Percentiles rank a stretch among this genome's conserved stretches.
Conservation (phyloP, 1,140 invertebrate genomes). For the Bombus balteatus region DNA sequence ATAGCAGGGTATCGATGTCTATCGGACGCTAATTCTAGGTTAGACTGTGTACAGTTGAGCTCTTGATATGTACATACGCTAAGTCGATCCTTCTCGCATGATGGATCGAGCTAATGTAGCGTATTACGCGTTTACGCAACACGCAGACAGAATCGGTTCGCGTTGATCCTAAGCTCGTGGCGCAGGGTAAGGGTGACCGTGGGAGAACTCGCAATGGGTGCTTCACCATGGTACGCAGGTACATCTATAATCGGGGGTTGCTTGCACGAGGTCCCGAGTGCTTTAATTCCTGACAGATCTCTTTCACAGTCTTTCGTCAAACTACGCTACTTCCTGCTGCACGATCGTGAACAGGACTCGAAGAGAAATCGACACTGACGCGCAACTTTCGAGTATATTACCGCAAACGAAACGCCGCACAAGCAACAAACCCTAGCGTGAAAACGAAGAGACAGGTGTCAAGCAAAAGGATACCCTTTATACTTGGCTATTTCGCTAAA, state of each 20-base stretch:
- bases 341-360: background rate
- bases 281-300: slow-evolving; percentile 7
- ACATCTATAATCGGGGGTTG: slow-evolving; percentile 20
- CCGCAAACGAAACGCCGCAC: background rate
- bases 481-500: background rate
- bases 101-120: slow-evolving; percentile 78
- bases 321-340: background rate
- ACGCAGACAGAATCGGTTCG: slow-evolving; percentile 67
- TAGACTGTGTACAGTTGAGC: slow-evolving; percentile 39
- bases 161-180: slow-evolving; percentile 76
- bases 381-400: background rate
- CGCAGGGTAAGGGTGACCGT: slow-evolving; percentile 73
- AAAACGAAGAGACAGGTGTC: slow-evolving; percentile 14
- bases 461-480: background rate
- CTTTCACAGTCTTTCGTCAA: background rate
- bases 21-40: slow-evolving; percentile 44
- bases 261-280: background rate
- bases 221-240: slow-evolving; percentile 20
- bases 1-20: slow-evolving; percentile 40
- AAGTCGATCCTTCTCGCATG: slow-evolving; percentile 70
- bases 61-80: slow-evolving; percentile 57
- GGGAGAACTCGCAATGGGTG: slow-evolving; percentile 70
- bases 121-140: slow-evolving; percentile 69
- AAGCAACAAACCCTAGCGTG: background rate
- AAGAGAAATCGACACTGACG: background rate